Evolutionary conservation across 2,888 invertebrate genomes (phyloP), one percentile per base, ranked within the genome.

Genomic region (Strigamia crassipes): DNA sequence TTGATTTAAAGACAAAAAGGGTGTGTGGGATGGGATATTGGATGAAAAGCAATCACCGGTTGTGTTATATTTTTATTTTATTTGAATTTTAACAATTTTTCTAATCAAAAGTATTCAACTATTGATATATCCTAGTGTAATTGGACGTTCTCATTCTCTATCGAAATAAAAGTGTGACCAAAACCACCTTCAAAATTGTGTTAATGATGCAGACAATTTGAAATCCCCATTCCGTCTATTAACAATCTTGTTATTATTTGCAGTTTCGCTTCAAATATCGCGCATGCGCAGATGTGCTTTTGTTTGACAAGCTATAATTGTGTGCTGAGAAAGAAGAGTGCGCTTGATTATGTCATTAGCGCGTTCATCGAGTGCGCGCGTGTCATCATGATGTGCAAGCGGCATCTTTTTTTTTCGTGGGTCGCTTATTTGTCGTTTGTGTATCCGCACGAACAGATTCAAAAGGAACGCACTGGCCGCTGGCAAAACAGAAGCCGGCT

Each of bases 291-390:
- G 13, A 31, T 73, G 12, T 73, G 12, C 27, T 31, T 31, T 73
- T 73, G 73, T 73, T 73, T 73, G 73, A 73, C 73, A 73, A 56
- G 27, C 31, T 73, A 73, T 73, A 31, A 73, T 73, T 73, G 73
- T 73, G 73, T 73, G 73, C 73, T 27, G 73, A 73, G 73, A 73
- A 73, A 73, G 73, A 73, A 73, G 73, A 73, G 15, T 73, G 73
- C 73, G 31, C 73, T 73, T 73, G 73, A 73, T 73, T 73, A 73
- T 73, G 73, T 73, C 73, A 73, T 73, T 73, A 73, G 73, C 73
- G 73, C 73, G 73, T 73, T 73, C 73, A 73, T 73, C 73, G 73
- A 73, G 73, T 73, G 73, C 73, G 73, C 73, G 73, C 73, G 73
- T 73, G 73, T 73, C 73, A 73, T 73, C 73, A 73, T 73, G 73